phyloP scores from a whole-genome alignment of 1,140 invertebrate genomes.

The Drosophila dunni region DNA sequence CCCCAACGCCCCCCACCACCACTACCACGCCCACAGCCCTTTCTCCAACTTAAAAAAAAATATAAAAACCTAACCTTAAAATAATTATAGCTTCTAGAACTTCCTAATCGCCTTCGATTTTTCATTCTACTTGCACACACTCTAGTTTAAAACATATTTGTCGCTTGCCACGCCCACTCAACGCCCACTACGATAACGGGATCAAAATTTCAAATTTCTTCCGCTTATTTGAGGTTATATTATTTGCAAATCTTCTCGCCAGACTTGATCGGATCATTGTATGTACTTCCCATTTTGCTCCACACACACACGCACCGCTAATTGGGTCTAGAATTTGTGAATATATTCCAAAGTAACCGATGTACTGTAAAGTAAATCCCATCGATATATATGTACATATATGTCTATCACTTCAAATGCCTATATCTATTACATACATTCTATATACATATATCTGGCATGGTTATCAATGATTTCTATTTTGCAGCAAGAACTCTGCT shows the following conservation, averaged over 20 bases:
- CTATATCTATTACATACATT: neutral
- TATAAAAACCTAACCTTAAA: neutral
- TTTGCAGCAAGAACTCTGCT: conserved; percentile 51
- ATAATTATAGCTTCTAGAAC: neutral
- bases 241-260: neutral
- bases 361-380: neutral
- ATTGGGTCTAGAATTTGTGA: neutral
- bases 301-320: neutral
- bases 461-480: conserved; percentile 34
- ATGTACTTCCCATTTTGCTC: neutral
- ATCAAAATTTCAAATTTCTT: neutral
- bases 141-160: neutral
- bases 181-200: neutral
- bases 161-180: neutral
- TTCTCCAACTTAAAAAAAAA: neutral
- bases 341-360: neutral
- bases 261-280: neutral
- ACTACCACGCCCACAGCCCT: neutral
- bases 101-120: neutral
- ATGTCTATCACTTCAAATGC: neutral
- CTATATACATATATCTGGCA: conserved; percentile 22
- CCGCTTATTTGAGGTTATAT: neutral
- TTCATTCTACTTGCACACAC: neutral
- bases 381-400: neutral
- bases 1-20: neutral